These are phyloP conservation scores for Cheiracanthium punctorium DNA, from an alignment of 2,888 invertebrate species.

Conservation along the genomic window DNA sequence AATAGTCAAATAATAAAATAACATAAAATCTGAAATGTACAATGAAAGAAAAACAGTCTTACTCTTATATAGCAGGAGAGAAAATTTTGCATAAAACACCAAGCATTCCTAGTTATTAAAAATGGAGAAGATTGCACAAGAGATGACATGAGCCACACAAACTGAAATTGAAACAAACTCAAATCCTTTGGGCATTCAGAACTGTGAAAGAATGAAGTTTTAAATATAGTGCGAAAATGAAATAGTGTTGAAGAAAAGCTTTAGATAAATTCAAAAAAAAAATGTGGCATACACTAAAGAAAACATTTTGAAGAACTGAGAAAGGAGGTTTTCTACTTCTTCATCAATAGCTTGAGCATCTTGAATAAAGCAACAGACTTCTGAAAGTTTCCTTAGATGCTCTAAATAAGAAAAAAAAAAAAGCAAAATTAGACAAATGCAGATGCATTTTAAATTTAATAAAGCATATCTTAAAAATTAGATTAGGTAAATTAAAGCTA, in stretches of 20 bases:
- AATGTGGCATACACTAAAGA: neutral
- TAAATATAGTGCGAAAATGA: no score
- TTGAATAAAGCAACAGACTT: conserved; percentile 40
- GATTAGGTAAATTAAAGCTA: no score
- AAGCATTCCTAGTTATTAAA: neutral
- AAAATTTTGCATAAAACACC: neutral
- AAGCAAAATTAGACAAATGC: no score
- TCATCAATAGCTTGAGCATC: neutral
- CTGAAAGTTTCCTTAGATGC: conserved; percentile 14
- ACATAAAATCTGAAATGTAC: no score
- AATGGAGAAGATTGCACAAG: neutral
- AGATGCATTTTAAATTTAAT: no score
- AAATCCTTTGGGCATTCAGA: neutral
- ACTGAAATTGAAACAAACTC: neutral
- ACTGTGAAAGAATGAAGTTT: conserved; percentile 1
- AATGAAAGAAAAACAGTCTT: neutral
- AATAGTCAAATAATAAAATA: no score
- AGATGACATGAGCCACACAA: conserved; percentile 9
- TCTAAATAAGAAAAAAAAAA: conserved; percentile 21
- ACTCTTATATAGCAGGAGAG: neutral
- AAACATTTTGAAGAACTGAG: neutral
- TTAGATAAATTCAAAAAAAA: no score
- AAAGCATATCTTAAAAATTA: no score
- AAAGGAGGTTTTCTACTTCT: neutral
- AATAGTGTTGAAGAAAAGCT: no score